A percentile compares a stretch with the other conserved stretches of the same genome.
These are phyloP conservation scores for Sciurus niger DNA, from an alignment of 2,113 vertebrate genomes.

Conservation along the genomic window DNA sequence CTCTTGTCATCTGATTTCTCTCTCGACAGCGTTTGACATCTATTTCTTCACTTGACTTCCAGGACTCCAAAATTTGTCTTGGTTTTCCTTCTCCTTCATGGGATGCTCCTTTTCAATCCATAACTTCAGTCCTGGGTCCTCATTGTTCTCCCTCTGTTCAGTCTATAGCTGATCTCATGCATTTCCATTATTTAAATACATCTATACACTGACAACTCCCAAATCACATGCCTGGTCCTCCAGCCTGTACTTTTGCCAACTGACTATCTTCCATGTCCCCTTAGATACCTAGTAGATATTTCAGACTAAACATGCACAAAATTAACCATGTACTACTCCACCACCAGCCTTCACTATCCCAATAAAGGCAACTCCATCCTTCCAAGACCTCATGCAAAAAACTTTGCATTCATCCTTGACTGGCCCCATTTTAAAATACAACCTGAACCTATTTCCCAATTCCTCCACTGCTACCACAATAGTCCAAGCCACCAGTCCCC, in stretches of 20 bases:
- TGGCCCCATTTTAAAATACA: not conserved
- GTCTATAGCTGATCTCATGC: not conserved
- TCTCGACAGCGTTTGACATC: not conserved
- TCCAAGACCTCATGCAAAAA: not conserved
- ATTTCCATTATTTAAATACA: not conserved
- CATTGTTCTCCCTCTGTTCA: not conserved
- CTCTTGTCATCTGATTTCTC: not conserved
- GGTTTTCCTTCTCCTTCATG: not conserved
- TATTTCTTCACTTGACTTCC: not conserved
- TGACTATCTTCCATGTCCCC: not conserved
- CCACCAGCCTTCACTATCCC: not conserved
- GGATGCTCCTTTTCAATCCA: not conserved
- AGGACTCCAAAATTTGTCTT: not conserved
- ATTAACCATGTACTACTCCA: not conserved
- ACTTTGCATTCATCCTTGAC: not conserved
- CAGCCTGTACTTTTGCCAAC: not conserved
- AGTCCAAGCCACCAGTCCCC: not conserved
- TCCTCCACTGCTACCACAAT: not conserved
- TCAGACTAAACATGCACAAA: not conserved
- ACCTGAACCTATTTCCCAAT: not conserved
- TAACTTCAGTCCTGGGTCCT: not conserved
- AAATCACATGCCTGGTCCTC: not conserved
- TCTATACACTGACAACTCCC: not conserved
- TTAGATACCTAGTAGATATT: not conserved
- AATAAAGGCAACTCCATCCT: not conserved